Percentiles rank a stretch among this genome's conserved stretches.
Evolutionary conservation across 1,140 invertebrate species (phyloP).

Genomic region (Ceratosolen solmsi): DNA sequence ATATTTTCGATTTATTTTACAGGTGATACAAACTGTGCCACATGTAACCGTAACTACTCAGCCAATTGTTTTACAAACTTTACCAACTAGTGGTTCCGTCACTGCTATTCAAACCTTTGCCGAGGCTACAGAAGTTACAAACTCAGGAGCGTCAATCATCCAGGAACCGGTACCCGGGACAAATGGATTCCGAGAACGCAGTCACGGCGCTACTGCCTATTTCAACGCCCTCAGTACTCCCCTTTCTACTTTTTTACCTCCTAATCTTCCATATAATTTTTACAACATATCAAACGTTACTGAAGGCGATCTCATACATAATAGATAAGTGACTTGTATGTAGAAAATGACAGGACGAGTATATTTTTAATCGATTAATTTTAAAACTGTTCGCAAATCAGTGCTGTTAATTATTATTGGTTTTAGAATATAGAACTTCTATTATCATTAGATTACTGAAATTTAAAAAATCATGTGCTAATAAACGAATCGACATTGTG

Average conservation of each 20-base stretch:
- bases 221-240: constrained; percentile 64
- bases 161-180: constrained; percentile 49
- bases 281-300: constrained; percentile 68
- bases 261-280: constrained; percentile 70
- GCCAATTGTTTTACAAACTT: constrained; percentile 67
- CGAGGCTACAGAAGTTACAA: not conserved
- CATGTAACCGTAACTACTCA: constrained; percentile 60
- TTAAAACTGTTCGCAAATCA: not conserved
- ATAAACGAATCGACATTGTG: too few relatives aligned
- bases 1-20: too few relatives aligned
- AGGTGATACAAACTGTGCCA: constrained; percentile 68
- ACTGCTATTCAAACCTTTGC: constrained; percentile 63
- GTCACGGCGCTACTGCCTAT: constrained; percentile 57
- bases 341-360: not conserved
- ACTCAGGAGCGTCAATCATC: not conserved
- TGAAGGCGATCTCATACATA: constrained; percentile 65
- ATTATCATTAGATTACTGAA: not conserved
- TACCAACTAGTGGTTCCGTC: constrained; percentile 64
- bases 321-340: constrained; percentile 59
- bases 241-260: constrained; percentile 66
- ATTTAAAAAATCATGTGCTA: not conserved
- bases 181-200: constrained; percentile 60
- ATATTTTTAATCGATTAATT: not conserved
- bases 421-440: not conserved
- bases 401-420: not conserved